Percentiles rank a stretch among this genome's conserved stretches.
Conservation (phyloP, 2,797 vertebrate genomes). For the Gobionotothen gibberifrons region DNA sequence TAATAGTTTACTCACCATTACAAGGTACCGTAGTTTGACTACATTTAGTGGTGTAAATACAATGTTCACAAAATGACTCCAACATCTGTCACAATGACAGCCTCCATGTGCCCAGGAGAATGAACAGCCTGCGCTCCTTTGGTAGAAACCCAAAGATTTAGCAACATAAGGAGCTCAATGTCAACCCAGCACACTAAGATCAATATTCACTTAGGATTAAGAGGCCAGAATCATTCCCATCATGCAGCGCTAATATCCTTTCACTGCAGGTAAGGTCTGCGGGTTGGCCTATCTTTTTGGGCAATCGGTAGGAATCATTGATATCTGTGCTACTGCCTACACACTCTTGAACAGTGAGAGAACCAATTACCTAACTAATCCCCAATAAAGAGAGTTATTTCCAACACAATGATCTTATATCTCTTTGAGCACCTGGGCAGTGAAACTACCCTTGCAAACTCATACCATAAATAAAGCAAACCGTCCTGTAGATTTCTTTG, state of each 20-base stretch:
- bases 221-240: slow-evolving; percentile 69
- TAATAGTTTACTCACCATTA: not conserved
- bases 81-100: slow-evolving; percentile 35
- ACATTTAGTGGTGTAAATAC: not conserved
- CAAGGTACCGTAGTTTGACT: not conserved
- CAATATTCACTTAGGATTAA: slow-evolving; percentile 81
- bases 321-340: slow-evolving; percentile 66
- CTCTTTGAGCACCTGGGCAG: slow-evolving; percentile 1
- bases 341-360: slow-evolving; percentile 60
- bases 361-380: slow-evolving; percentile 64
- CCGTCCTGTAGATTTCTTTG: not conserved
- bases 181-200: slow-evolving; percentile 69
- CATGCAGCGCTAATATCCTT: slow-evolving; percentile 73
- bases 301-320: slow-evolving; percentile 62
- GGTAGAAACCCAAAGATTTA: slow-evolving; percentile 61
- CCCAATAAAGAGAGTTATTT: slow-evolving; percentile 23
- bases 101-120: slow-evolving; percentile 14
- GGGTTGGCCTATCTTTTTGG: slow-evolving; percentile 53
- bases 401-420: slow-evolving; percentile 5
- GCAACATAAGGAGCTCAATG: slow-evolving; percentile 71
- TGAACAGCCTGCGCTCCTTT: slow-evolving; percentile 48
- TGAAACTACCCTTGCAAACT: slow-evolving; percentile 13
- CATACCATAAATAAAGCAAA: not conserved
- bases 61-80: not conserved
- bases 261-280: slow-evolving; percentile 53